These are phyloP conservation scores for Phortica magna DNA, from an alignment of 2,888 invertebrate species.

Conservation along the genomic window DNA sequence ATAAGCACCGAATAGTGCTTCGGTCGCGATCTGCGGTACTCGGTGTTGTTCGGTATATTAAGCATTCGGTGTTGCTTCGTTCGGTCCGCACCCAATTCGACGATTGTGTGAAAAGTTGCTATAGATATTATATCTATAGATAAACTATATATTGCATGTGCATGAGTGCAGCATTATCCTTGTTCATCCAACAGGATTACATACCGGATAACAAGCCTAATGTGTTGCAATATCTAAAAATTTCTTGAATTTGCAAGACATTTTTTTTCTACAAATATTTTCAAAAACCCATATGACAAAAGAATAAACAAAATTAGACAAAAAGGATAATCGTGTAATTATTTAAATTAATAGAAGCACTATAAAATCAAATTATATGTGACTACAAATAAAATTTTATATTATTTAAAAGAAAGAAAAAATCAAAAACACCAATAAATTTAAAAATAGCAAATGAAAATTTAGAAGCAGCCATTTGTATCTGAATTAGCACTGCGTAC, in stretches of 20 bases:
- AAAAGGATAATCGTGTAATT: conserved; percentile 42
- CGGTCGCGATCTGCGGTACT: conserved; percentile 50
- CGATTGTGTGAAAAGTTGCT: conserved; percentile 65
- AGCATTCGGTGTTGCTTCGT: conserved; percentile 50
- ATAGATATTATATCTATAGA: conserved; percentile 53
- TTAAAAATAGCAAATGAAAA: conserved; percentile 75
- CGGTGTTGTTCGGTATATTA: conserved; percentile 39
- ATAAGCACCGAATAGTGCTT: conserved; percentile 62
- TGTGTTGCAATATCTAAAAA: conserved; percentile 26
- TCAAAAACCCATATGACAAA: conserved; percentile 21
- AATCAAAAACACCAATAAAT: conserved; percentile 50
- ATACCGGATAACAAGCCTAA: conserved; percentile 44
- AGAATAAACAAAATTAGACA: background rate
- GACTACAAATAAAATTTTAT: conserved; percentile 22
- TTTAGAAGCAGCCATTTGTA: conserved; percentile 62
- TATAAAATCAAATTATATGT: conserved; percentile 30
- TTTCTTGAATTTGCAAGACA: background rate
- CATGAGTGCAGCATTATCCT: conserved; percentile 54
- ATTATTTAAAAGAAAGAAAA: conserved; percentile 25
- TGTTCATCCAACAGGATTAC: conserved; percentile 54
- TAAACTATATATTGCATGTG: conserved; percentile 38
- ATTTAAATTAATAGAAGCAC: background rate
- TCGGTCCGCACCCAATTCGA: conserved; percentile 69
- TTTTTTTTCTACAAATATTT: conserved; percentile 6
- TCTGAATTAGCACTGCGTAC: conserved; percentile 33